phyloP scores from a whole-genome alignment of 2,888 invertebrate genomes.

The Penaeus monodon region DNA sequence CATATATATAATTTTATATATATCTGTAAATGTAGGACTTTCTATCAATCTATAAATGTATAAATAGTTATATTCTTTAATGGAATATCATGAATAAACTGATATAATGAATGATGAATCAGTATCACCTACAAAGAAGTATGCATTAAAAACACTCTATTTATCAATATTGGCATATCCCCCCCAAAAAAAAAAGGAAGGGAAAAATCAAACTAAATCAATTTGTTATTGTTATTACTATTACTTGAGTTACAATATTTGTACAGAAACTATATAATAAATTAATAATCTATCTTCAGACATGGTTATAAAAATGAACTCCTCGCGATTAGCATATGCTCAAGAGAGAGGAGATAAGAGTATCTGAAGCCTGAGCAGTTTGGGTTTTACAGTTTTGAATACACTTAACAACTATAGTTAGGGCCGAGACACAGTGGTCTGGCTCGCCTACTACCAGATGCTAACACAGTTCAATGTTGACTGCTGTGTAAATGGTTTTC shows the following conservation, averaged over 20 bases:
- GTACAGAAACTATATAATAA: constrained; percentile 63
- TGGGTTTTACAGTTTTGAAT: constrained; percentile 13
- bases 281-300: constrained; percentile 52
- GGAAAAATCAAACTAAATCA: constrained; percentile 31
- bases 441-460: constrained; percentile 5
- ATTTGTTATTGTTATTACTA: constrained; percentile 58
- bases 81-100: too few species aligned
- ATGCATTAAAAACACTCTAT: too few species aligned
- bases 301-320: constrained; percentile 55
- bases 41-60: too few species aligned
- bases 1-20: too few species aligned
- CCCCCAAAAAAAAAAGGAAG: not conserved
- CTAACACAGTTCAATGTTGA: not conserved
- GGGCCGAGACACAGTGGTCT: not conserved
- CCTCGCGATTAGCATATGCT: constrained; percentile 14
- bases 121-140: too few species aligned
- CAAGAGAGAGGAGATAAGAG: constrained; percentile 33
- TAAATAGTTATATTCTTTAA: too few species aligned
- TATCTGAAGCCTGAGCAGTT: constrained; percentile 36
- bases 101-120: too few species aligned
- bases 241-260: constrained; percentile 62
- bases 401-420: not conserved
- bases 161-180: too few species aligned
- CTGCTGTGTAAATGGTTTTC: not conserved
- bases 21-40: too few species aligned